Evolutionary conservation across 2,113 vertebrate genomes (phyloP), one percentile per base, ranked within the genome.

Genomic region (Nyctereutes procyonoides): DNA sequence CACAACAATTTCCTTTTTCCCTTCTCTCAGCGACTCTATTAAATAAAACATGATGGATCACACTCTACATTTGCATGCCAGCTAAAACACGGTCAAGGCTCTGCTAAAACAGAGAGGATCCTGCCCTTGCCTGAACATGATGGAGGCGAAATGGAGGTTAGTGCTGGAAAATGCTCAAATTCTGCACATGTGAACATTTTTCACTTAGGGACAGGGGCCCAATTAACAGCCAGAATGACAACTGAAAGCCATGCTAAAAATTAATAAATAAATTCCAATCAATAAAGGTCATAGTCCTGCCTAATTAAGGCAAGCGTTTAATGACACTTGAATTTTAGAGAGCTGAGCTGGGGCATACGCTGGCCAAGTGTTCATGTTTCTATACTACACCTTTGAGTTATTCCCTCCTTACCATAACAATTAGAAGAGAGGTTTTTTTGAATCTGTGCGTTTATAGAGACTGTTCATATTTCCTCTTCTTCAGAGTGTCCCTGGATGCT

Each of bases 41-140:
- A 98, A 98, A 98, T 96, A 98, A 98, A 98, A 98, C 97, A 97
- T 90, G 87, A 98, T 97, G 87, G 97, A 97, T 98, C 97, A 97
- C 98, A 98, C 92, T 97, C 91, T 96, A 60, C 5, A 97, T 99
- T 98, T 98, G 95, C 98, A 98, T 98, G 98, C 98, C 97, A 98
- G 97, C 96, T 97, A 96, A 98, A 97, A 93, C 97, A 96, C 74
- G 60, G 97, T 53, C 88, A 74, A 80, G 92, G 85, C 56, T 96
- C 71, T 94, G 77, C 38, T 67, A 58, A 90, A 90, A 71, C 43
- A 56, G 83, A 96, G 56, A 87, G 80, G 88, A 67, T 8, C 14
- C 74, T 93, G 85, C 63, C 83, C 58, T 95, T 85, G 88, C 67
- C 58, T 96, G n/a, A 97, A 94, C 8, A 77, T 22, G 60, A 95